A percentile compares a stretch with the other conserved stretches of the same genome.
Conservation (phyloP, 2,113 vertebrate genomes). For the Seriola aureovittata region DNA sequence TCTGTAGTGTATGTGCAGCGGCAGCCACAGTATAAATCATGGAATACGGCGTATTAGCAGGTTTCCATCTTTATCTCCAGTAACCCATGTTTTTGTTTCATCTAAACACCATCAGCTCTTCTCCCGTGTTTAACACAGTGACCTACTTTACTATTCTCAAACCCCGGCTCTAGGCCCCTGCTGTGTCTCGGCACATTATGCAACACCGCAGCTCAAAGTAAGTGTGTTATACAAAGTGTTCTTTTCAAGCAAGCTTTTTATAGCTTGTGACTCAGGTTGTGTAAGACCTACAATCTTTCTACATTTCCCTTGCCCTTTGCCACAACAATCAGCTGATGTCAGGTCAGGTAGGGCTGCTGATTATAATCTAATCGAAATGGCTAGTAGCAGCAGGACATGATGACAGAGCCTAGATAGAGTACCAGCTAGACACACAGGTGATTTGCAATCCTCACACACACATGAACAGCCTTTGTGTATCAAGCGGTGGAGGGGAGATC, state of each 20-base stretch:
- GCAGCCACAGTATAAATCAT: conserved; percentile 10
- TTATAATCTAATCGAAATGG: conserved; percentile 19
- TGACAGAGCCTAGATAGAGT: conserved; percentile 20
- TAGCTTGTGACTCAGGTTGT: not conserved
- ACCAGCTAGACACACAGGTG: conserved; percentile 7
- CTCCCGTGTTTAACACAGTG: conserved; percentile 7
- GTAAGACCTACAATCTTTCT: conserved; percentile 11
- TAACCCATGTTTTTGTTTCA: conserved; percentile 5
- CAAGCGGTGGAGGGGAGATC: conserved; percentile 26
- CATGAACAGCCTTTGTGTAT: conserved; percentile 34
- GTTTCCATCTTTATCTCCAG: not conserved
- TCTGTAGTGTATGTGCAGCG: conserved; percentile 23
- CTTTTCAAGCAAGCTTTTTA: conserved; percentile 18
- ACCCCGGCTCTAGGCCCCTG: not conserved
- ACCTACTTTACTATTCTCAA: conserved; percentile 11
- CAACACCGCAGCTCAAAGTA: not conserved
- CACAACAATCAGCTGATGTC: conserved; percentile 27
- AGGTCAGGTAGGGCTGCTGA: conserved; percentile 15
- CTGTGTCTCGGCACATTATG: conserved; percentile 8
- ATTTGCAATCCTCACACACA: conserved; percentile 23
- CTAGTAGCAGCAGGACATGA: conserved; percentile 16
- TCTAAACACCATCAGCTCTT: not conserved
- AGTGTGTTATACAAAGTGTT: conserved; percentile 20
- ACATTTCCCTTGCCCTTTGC: not conserved
- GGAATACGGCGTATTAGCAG: not conserved